Evolutionary conservation across 2,888 invertebrate species (phyloP), one percentile per base, ranked within the genome.

Genomic region (Dexiosoma caninum): DNA sequence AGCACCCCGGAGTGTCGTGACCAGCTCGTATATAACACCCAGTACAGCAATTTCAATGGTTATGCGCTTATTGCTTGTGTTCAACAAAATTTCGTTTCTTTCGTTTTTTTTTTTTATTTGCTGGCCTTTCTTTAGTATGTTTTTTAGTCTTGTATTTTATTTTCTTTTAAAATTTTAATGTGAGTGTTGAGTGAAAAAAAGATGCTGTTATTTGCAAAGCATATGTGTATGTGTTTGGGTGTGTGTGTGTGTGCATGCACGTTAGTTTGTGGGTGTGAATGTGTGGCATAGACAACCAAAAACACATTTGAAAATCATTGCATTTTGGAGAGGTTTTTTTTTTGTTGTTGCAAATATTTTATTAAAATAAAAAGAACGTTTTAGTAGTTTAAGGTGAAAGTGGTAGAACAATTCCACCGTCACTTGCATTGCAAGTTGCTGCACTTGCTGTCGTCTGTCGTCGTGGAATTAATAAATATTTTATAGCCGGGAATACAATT

Each of bases 1-100:
- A 87, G 89, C 88, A 89, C 90, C 90, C 90, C 86, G 85, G 90
- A 90, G 90, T 90, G 90, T 89, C 90, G 90, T 90, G 89, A 87
- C 89, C 88, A 87, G 86, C 84, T 85, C 87, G 86, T 89, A 88
- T 89, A 90, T 89, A 89, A 89, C 89, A 90, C 90, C 90, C 90
- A 83, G 85, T 88, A 89, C 89, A 86, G 86, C 87, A 88, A 90
- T 90, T 90, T 87, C 89, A 86, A 87, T 88, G 87, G 87, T 86
- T 87, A 78, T 77, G 81, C 86, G 85, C 86, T 85, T 85, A 85
- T 85, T 78, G 78, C 78, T 76, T 64, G 57, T 70, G 81, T 74
- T 77, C 44, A 64, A 64, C 70, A 71, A 32, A 55, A 59, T 71
- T 49, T 70, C 62, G 57, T 64, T 40, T 67, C 37, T 49, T 32